phyloP scores from a whole-genome alignment of 2,113 vertebrate species.

The Tauraco erythrolophus region DNA sequence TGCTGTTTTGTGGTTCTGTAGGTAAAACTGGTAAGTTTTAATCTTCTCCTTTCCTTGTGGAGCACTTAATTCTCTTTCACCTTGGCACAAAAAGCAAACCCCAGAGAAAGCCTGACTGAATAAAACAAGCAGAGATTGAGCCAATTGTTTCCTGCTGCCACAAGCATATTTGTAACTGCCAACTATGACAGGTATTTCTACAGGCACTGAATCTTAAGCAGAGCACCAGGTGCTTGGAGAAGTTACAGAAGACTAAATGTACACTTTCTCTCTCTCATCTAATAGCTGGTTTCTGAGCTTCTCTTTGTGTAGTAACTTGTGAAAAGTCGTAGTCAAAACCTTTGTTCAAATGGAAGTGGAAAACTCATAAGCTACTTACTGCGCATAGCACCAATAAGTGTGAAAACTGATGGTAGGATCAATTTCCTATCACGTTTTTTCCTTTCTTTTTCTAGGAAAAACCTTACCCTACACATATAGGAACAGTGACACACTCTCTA shows the following conservation, averaged over 20 bases:
- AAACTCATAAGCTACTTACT: background rate
- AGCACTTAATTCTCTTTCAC: background rate
- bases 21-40: background rate
- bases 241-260: background rate
- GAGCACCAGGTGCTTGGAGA: background rate
- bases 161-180: constrained; percentile 42
- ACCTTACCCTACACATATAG: background rate
- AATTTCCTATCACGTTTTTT: background rate
- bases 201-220: constrained; percentile 26
- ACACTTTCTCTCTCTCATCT: background rate
- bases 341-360: background rate
- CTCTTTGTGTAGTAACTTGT: background rate
- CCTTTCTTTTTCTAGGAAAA: background rate
- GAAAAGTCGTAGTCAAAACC: background rate
- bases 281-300: background rate
- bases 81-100: background rate
- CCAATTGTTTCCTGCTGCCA: constrained; percentile 50
- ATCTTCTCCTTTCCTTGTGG: background rate
- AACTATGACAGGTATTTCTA: constrained; percentile 46
- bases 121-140: background rate
- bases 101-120: background rate
- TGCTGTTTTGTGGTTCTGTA: background rate
- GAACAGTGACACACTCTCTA: no score
- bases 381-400: no score
- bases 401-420: background rate